These are phyloP conservation scores for Hapalemur alaotrensis DNA, from an alignment of 2,797 vertebrate species.

Conservation along the genomic window DNA sequence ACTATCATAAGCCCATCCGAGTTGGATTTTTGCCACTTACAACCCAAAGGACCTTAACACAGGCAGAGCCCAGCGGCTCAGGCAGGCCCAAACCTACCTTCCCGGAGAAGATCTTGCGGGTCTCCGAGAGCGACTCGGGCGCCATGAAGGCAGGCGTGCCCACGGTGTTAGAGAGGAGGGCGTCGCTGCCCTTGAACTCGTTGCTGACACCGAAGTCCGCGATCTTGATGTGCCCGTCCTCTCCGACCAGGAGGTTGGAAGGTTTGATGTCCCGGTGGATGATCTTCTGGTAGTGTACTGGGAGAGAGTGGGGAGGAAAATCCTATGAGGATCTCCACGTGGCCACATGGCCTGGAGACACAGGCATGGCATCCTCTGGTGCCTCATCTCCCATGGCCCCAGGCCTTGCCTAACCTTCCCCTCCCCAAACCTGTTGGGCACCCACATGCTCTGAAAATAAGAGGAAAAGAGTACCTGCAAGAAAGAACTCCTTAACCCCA, in stretches of 20 bases:
- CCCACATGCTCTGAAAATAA: not conserved
- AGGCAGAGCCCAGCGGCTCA: not conserved
- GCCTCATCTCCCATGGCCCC: not conserved
- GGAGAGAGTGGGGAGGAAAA: not conserved
- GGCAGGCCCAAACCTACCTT: slow-evolving; percentile 88
- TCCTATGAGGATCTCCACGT: not conserved
- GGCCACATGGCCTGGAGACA: not conserved
- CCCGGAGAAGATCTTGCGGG: slow-evolving; percentile 97
- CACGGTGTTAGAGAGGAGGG: slow-evolving; percentile 96
- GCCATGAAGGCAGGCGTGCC: slow-evolving; percentile 98
- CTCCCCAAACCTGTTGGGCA: not conserved
- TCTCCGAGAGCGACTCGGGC: slow-evolving; percentile 95
- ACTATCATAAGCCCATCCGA: not conserved
- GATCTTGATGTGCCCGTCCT: slow-evolving; percentile 96
- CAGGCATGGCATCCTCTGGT: not conserved
- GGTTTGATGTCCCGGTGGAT: slow-evolving; percentile 98
- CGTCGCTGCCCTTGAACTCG: slow-evolving; percentile 96
- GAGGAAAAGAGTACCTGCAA: not conserved
- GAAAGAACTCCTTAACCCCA: accelerated
- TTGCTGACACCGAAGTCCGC: slow-evolving; percentile 99
- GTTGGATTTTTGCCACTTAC: not conserved
- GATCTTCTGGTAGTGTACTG: slow-evolving; percentile 99
- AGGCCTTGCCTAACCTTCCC: not conserved
- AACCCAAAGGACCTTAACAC: not conserved
- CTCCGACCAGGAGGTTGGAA: slow-evolving; percentile 96